A percentile compares a stretch with the other conserved stretches of the same genome.
phyloP scores from a whole-genome alignment of 2,113 vertebrate genomes.

The Esox niger region DNA sequence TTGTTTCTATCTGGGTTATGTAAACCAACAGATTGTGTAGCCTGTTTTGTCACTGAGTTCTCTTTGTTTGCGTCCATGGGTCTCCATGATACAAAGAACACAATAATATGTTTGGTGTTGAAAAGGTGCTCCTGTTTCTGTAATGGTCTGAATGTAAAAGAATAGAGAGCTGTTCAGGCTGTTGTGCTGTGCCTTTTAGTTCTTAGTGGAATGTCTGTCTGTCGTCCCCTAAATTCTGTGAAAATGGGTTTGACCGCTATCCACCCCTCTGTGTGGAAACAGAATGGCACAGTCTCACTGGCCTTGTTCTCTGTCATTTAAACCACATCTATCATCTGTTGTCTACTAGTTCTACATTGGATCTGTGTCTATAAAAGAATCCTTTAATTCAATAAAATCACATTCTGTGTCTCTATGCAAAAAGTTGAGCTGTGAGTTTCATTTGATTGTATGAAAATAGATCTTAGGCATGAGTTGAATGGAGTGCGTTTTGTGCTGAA shows the following conservation, averaged over 20 bases:
- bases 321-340: slow-evolving; percentile 24
- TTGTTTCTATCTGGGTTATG: slow-evolving; percentile 25
- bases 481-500: slow-evolving; percentile 22
- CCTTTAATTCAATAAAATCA: slow-evolving; percentile 60
- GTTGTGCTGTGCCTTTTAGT: slow-evolving; percentile 35
- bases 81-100: slow-evolving; percentile 25
- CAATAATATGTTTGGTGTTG: slow-evolving; percentile 15
- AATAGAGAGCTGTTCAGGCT: slow-evolving; percentile 27
- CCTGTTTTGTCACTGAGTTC: slow-evolving; percentile 36
- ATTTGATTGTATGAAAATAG: slow-evolving; percentile 37
- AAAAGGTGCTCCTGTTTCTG: slow-evolving; percentile 43
- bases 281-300: not conserved
- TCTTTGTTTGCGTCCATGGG: slow-evolving; percentile 43
- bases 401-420: slow-evolving; percentile 49
- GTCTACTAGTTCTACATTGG: slow-evolving; percentile 36
- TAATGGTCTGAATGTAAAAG: slow-evolving; percentile 40
- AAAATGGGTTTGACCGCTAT: not conserved
- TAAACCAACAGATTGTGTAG: slow-evolving; percentile 48
- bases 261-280: slow-evolving; percentile 16
- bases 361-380: slow-evolving; percentile 49
- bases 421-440: slow-evolving; percentile 62
- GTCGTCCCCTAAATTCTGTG: slow-evolving; percentile 1
- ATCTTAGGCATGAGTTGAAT: not conserved
- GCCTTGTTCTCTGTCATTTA: slow-evolving; percentile 38
- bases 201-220: slow-evolving; percentile 33